Conservation (phyloP, 2,113 vertebrate genomes). For the Hiodon tergisus region DNA sequence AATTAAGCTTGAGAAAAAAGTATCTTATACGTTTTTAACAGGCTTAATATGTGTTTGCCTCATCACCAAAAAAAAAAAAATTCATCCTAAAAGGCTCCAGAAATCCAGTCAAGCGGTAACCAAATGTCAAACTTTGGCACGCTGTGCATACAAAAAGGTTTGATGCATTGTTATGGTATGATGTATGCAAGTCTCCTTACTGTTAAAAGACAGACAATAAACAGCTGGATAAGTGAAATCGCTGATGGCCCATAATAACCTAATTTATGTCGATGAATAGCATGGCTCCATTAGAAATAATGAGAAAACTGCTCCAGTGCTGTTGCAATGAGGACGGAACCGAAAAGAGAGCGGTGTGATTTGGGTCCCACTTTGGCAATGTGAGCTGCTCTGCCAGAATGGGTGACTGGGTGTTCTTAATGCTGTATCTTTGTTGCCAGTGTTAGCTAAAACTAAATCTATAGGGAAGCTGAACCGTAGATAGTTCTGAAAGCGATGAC, state of each 20-base stretch:
- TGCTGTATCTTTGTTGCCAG: too few relatives aligned
- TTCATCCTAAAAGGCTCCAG: neutral
- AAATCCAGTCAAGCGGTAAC: slow-evolving; percentile 15
- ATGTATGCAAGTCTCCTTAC: slow-evolving; percentile 32
- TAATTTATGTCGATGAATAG: neutral
- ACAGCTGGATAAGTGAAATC: neutral
- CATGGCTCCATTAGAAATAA: neutral
- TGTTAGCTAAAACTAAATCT: too few relatives aligned
- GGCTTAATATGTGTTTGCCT: neutral
- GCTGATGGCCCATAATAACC: neutral
- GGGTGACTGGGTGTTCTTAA: too few relatives aligned
- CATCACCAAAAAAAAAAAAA: neutral
- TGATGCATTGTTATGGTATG: slow-evolving; percentile 59
- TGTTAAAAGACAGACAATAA: neutral
- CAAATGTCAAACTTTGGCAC: slow-evolving; percentile 16
- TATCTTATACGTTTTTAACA: neutral
- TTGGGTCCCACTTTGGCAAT: too few relatives aligned
- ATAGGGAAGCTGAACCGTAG: too few relatives aligned
- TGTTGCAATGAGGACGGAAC: too few relatives aligned
- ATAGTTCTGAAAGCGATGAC: neutral
- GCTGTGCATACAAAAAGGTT: slow-evolving; percentile 60
- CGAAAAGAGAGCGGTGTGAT: too few relatives aligned
- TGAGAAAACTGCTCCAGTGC: neutral
- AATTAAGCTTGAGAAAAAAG: neutral
- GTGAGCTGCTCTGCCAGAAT: too few relatives aligned